Evolutionary conservation across 1,140 invertebrate species (phyloP), one percentile per base, ranked within the genome.

Genomic region (Orchesella cincta): DNA sequence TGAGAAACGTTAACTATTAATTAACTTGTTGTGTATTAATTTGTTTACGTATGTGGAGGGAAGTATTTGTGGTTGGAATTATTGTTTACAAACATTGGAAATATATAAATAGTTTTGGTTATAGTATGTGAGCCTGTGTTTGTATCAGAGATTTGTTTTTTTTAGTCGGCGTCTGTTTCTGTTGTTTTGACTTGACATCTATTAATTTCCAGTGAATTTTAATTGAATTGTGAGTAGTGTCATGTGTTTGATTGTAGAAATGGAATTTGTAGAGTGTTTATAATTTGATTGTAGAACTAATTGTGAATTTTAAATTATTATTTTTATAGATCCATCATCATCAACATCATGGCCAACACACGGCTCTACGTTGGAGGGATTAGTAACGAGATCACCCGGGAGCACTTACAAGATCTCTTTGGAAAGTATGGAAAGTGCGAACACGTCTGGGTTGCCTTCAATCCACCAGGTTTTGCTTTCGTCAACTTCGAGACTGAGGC

Each of bases 401-500:
- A 95, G 86, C 93, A 95, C 85, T 85, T 95, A 46, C 93, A 96
- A 84, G 88, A 89, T 84, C 91, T 93, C 84, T 94, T 94, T 85
- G 90, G 92, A 83, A 92, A 92, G 87, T 98, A 94, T 87, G 96
- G 96, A 72, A 94, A 94, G 72, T 84, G 89, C 95, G 83, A 96
- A 93, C 87, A 98, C 85, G 96, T 98, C 57, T 97, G 95, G 95
- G 94, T 97, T 77, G 95, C 95, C 36, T 92, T 95, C 84, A 97
- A 97, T 86, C 96, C 94, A 81, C 94, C 92, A 82, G 96, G 96
- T 81, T 99, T 99, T 89, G 98, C 97, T 73, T 99, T 99, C 89
- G 94, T 99, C 83, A 97, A 99, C 87, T 99, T 98, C 89, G 93
- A 96, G 86, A 96, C 96, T 86, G 89, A 91, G 83, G 91, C 94